phyloP scores from a whole-genome alignment of 2,888 invertebrate genomes.

The Oligia fasciuncula region DNA sequence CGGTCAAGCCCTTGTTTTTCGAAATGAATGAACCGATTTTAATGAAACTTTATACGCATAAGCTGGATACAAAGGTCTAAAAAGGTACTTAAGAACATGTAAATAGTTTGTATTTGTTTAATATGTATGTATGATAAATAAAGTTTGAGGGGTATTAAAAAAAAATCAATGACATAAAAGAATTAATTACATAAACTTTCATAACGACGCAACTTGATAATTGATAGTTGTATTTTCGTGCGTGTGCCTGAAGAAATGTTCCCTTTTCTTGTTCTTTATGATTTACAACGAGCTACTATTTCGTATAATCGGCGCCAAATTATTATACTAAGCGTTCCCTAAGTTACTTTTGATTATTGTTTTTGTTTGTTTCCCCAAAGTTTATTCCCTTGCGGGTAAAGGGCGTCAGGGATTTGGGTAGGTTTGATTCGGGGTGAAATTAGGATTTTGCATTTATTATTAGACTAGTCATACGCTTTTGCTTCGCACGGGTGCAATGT shows the following conservation, averaged over 20 bases:
- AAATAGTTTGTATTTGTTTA: no score
- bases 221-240: constrained; percentile 52
- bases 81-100: no score
- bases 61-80: no score
- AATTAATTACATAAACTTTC: constrained; percentile 38
- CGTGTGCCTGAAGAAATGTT: constrained; percentile 28
- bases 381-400: constrained; percentile 21
- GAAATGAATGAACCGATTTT: no score
- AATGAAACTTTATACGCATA: no score
- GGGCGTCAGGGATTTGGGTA: neutral
- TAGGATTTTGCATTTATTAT: constrained; percentile 4
- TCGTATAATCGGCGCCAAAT: constrained; percentile 41
- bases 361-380: constrained; percentile 37
- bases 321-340: constrained; percentile 40
- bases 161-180: constrained; percentile 18
- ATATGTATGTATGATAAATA: no score
- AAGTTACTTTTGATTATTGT: constrained; percentile 57
- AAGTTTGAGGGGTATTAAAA: no score
- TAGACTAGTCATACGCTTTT: neutral
- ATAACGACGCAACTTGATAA: constrained; percentile 49
- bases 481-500: no score
- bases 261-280: constrained; percentile 39
- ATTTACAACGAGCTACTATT: constrained; percentile 47
- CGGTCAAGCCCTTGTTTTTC: no score
- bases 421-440: constrained; percentile 14